These are phyloP conservation scores for Auanema sp. DNA, from an alignment of 2,888 invertebrate species.

Conservation along the genomic window DNA sequence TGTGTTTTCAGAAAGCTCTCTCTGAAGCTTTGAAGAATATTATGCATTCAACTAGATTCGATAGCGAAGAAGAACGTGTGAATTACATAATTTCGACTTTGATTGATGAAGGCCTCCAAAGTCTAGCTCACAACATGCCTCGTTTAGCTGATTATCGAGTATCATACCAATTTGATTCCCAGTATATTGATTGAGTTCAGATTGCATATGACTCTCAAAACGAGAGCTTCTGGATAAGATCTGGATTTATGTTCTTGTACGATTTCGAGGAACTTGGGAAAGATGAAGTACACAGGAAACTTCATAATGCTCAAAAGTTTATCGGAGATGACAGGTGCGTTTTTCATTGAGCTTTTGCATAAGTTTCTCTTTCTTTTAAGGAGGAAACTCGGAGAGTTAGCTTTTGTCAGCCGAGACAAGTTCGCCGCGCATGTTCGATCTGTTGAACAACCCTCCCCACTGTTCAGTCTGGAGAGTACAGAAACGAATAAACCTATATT, in stretches of 20 bases:
- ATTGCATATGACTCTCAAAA: slow-evolving; percentile 43
- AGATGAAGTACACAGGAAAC: slow-evolving; percentile 23
- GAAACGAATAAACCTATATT: slow-evolving; percentile 23
- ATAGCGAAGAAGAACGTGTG: slow-evolving; percentile 14
- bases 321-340: slow-evolving; percentile 57
- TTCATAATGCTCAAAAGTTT: slow-evolving; percentile 42
- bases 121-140: slow-evolving; percentile 36
- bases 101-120: slow-evolving; percentile 41
- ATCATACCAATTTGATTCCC: neutral
- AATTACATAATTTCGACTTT: slow-evolving; percentile 18
- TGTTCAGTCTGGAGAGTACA: slow-evolving; percentile 27
- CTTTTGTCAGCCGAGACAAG: slow-evolving; percentile 58
- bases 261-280: slow-evolving; percentile 40
- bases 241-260: slow-evolving; percentile 58
- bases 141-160: slow-evolving; percentile 31
- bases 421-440: slow-evolving; percentile 49
- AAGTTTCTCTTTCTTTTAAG: no score
- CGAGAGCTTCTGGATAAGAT: slow-evolving; percentile 62
- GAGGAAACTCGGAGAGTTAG: slow-evolving; percentile 58
- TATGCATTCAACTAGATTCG: slow-evolving; percentile 12
- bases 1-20: slow-evolving; percentile 8
- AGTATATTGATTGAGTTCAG: slow-evolving; percentile 12
- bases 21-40: slow-evolving; percentile 12
- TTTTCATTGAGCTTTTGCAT: no score
- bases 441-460: slow-evolving; percentile 26